These are phyloP conservation scores for Psophia crepitans DNA, from an alignment of 2,113 vertebrate species.

Conservation along the genomic window DNA sequence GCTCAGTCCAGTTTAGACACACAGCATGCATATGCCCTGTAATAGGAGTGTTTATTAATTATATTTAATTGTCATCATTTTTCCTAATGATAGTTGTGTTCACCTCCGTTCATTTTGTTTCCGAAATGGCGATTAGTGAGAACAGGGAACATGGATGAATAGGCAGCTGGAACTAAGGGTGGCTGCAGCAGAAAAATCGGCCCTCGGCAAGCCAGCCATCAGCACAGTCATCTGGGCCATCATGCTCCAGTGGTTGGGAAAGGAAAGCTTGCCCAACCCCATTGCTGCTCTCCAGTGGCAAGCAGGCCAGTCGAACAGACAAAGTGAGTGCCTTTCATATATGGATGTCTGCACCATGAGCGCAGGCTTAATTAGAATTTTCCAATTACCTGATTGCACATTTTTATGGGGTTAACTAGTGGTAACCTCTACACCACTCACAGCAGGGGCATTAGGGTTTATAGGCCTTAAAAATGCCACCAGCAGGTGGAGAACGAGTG, in stretches of 20 bases:
- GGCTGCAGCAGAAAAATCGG: not conserved
- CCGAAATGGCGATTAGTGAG: not conserved
- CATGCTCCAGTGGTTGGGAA: conserved; percentile 8
- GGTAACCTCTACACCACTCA: not conserved
- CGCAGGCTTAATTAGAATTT: conserved; percentile 7
- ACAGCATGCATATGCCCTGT: conserved; percentile 59
- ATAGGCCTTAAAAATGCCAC: not conserved
- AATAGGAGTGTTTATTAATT: conserved; percentile 68
- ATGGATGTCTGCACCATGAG: not conserved
- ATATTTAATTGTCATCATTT: conserved; percentile 57
- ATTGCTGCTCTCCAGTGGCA: not conserved
- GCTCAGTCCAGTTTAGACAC: conserved; percentile 41
- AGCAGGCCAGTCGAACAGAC: not conserved
- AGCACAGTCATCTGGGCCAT: not conserved
- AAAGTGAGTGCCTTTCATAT: not conserved
- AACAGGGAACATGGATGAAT: conserved; percentile 2
- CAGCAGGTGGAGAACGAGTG: conserved; percentile 43
- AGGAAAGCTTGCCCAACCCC: not conserved
- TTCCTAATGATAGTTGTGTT: conserved; percentile 53
- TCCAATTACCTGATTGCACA: not conserved
- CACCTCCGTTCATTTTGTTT: conserved; percentile 36
- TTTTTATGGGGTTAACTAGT: conserved; percentile 9
- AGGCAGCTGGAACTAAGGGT: conserved; percentile 30
- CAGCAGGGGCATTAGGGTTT: not conserved
- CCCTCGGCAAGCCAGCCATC: not conserved